Base-by-base conservation (phyloP, 2,797 vertebrate species). In the Protonibea diacanthus region DNA sequence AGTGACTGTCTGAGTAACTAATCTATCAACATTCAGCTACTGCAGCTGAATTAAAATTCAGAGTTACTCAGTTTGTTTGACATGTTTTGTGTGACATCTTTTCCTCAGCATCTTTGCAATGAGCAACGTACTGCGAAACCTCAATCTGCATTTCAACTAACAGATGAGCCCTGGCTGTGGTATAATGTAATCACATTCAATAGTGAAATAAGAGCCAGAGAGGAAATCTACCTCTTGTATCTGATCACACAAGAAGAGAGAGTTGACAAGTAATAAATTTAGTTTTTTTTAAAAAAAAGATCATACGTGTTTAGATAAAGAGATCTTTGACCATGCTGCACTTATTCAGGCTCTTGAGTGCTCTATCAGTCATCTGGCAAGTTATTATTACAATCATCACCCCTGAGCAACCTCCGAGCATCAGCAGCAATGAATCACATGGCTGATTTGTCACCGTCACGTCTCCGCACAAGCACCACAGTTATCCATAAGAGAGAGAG, bases 361-460 rank as follows among this genome's bases (percentile, higher is more conserved):
- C 66, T 64, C 53, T 10, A 25, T 86, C 82, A 85, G 48, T 85
- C 85, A 82, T 51, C 76, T 23, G 13, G 29, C 47, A 70, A 74
- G 60, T 83, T 82, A 76, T 81, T 80, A 86, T 86, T 77, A 78
- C 73, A 52, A 76, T 91, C 82, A 86, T 79, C 74, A 66, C 66
- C 76, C 73, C 71, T 74, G 78, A 83, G 55, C 73, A 53, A 52
- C 68, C 62, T 42, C 56, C 1, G 18, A 84, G 82, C 66, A 67
- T 82, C 78, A 75, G 79, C 74, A 45, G 64, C 76, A 1, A 51
- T 81, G 52, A 86, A 87, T 91, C 86, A 87, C 76, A 74, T 2
- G 47, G 66, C 57, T 78, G 81, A 81, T 90, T 81, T 80, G 86
- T 88, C 81, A 61, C 48, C 1, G 23, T 68, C 85, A 58, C 38